Conservation (phyloP, 2,888 invertebrate genomes). For the Conistra vaccinii region DNA sequence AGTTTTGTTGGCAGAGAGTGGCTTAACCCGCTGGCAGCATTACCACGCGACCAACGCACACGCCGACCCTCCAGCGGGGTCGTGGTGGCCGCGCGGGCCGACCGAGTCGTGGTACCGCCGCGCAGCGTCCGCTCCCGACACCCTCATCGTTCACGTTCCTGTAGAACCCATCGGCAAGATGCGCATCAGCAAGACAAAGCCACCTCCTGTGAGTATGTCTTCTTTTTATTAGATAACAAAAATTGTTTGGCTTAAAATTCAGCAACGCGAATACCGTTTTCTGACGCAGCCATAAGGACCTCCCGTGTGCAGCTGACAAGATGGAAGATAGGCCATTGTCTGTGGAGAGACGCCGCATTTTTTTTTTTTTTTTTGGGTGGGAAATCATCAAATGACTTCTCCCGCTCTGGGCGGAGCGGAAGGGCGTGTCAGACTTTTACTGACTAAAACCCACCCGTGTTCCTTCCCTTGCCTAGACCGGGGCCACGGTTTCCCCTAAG, state of each 20-base stretch:
- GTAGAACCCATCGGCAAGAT: conserved; percentile 76
- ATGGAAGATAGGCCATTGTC: not conserved
- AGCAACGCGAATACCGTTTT: not conserved
- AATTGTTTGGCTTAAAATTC: not conserved
- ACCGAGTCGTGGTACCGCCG: conserved; percentile 83
- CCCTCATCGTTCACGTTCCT: conserved; percentile 82
- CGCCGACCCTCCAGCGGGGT: conserved; percentile 78
- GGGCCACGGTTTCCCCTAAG: too few relatives aligned
- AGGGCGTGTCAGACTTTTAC: too few relatives aligned
- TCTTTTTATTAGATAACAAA: not conserved
- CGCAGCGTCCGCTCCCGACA: conserved; percentile 77
- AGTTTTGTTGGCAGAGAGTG: conserved; percentile 77
- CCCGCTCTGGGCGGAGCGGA: too few relatives aligned
- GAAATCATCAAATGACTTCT: too few relatives aligned
- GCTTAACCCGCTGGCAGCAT: conserved; percentile 85
- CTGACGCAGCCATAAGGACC: not conserved
- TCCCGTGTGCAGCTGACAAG: not conserved
- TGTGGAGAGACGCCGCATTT: not conserved
- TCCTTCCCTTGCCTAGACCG: too few relatives aligned
- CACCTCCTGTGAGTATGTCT: conserved; percentile 76
- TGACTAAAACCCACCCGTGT: too few relatives aligned
- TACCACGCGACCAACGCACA: conserved; percentile 82
- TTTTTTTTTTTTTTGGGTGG: too few relatives aligned
- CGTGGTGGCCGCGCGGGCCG: conserved; percentile 81
- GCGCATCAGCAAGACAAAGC: conserved; percentile 75